Base-by-base conservation (phyloP, 2,797 vertebrate genomes). In the Chelon auratus region DNA sequence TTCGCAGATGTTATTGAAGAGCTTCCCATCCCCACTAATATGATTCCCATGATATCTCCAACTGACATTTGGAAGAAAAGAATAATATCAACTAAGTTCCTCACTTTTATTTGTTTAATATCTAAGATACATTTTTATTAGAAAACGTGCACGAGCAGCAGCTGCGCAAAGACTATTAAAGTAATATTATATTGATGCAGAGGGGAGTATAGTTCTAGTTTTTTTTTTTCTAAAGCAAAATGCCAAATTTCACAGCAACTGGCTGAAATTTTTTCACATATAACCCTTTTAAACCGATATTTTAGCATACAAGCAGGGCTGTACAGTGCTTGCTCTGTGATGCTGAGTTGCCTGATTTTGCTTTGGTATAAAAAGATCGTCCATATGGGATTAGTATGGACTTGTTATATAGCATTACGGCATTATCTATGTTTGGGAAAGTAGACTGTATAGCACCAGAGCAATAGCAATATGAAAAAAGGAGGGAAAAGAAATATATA, bases 71-170 rank as follows among this genome's bases (percentile, higher is more conserved):
- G 88, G 42, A 88, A 77, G 59, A 83, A 83, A 76, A 90, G 78
- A 94, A 93, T 78, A 91, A 93, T 91, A 91, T 92, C 87, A 90
- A 90, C 75, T 80, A 80, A 93, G 83, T 82, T 91, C 69, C 70
- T 75, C 80, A 72, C 79, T 62, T 88, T 84, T 93, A 91, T 92
- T 93, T 94, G 93, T 84, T 80, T 77, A 79, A 86, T 91, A 85
- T 85, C 90, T 77, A 82, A 80, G 91, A 90, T 90, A 86, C 78
- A 79, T 86, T 87, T 93, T 94, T 91, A 92, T 93, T 93, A 77
- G 81, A 86, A 81, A 85, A 64, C 37, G 65, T 68, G 87, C 77
- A 47, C 9, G 18, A 67, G 72, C 57, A 73, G 79, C 82, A 80
- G 82, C 82, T 82, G 88, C 81, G 85, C 83, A 89, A 90, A 89